These are phyloP conservation scores for Oxyura jamaicensis DNA, from an alignment of 2,113 vertebrate genomes.

Conservation along the genomic window DNA sequence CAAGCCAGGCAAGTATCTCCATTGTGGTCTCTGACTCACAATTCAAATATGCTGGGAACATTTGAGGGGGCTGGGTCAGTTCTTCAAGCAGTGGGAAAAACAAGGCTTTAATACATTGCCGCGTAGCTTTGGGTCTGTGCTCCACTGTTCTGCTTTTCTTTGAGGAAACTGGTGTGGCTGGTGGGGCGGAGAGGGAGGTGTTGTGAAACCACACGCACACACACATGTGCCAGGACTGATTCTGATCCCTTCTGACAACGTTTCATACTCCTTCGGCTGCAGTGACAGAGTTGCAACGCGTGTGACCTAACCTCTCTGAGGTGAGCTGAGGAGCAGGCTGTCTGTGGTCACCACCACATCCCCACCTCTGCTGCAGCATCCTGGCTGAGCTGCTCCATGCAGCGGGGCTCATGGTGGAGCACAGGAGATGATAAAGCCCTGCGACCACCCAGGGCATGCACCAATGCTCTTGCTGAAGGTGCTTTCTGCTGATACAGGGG, in stretches of 20 bases:
- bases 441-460: not conserved
- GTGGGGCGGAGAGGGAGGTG: constrained; percentile 7
- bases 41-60: constrained; percentile 54
- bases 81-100: constrained; percentile 62
- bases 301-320: not conserved
- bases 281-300: not conserved
- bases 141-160: constrained; percentile 53
- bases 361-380: not conserved
- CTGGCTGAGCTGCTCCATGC: not conserved
- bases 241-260: constrained; percentile 1
- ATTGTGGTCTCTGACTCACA: constrained; percentile 62
- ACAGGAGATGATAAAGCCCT: not conserved
- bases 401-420: not conserved
- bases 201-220: constrained; percentile 20
- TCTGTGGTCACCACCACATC: not conserved
- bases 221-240: not conserved
- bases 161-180: constrained; percentile 54
- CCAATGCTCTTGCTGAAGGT: not conserved
- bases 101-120: constrained; percentile 46
- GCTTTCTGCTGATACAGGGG: not conserved
- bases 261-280: not conserved
- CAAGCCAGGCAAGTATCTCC: constrained; percentile 39
- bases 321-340: not conserved
- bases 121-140: constrained; percentile 28
- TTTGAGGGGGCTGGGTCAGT: constrained; percentile 57